Evolutionary conservation across 2,888 invertebrate genomes (phyloP), one percentile per base, ranked within the genome.

Genomic region (Patella depressa): DNA sequence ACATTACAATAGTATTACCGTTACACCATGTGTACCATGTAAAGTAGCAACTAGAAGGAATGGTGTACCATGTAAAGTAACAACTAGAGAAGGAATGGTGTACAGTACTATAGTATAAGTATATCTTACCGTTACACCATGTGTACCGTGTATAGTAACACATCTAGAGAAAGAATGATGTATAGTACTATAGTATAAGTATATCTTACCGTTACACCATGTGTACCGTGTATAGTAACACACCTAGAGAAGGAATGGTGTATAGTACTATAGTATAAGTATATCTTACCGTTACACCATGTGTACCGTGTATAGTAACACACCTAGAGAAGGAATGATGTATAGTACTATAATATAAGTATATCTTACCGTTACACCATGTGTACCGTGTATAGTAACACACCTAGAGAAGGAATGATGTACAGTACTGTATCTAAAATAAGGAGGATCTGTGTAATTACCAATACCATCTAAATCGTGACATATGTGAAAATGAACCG

Each of bases 401-500:
- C 89, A 89, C 5, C 88, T 81, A 71, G 84, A 85, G 83, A 84
- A 88, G 34, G 84, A 79, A 74, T 87, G 79, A 76, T 87, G 86
- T 34, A 89, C 86, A 53, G 87, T 85, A 73, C 82, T 82, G 14
- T 83, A 81, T 14, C 81, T 81, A 24, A 87, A 83, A 72, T 86
- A 86, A 0, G 86, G 84, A 12, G 83, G 84, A 29, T 78, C 76
- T 4, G 78, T 55, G 70, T 81, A 79, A 24, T 71, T 77, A 29
- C 75, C 79, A 0, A 59, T 72, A 55, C 77, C 80, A 73, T 81
- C 84, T n/a, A 86, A 84, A 45, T 86, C 81, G 11, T 84, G 84
- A 73, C 83, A 81, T 83, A 88, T 79, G 79, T 89, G 89, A 79
- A 86, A 89, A 80, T 88, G 87, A 70, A 89, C 83, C 5, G 89